Base-by-base conservation (phyloP, 2,113 vertebrate genomes). In the Xiphophorus hellerii region DNA sequence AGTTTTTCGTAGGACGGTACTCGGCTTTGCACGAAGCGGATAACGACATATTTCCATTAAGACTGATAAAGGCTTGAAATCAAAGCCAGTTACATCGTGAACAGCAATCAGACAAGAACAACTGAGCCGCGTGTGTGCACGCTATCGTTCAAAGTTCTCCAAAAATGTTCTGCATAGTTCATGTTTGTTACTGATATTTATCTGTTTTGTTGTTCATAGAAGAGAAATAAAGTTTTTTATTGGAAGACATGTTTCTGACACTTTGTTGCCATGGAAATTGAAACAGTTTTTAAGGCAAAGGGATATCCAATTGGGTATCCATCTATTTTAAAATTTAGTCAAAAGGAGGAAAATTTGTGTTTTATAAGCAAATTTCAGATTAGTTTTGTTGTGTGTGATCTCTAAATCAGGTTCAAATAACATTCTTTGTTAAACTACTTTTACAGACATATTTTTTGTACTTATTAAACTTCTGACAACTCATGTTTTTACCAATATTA, bases 1-100 rank as follows among this genome's bases (percentile, higher is more conserved):
- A 96, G 96, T 87, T 87, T 98, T 87, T 89, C 90, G 28, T 94
- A 95, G n/a, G 93, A 93, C 39, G 96, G 95, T 84, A 97, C 95
- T 70, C 87, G 85, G 42, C 84, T 81, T 17, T 96, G 95, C 86
- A 81, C 97, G 71, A 93, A 85, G 13, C 96, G 95, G 95, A 95
- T 97, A 30, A 96, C 35, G 35, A 37, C 35, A 37, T 37, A 37
- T 37, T 37, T 37, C 35, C 35, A 12, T 37, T 37, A 37, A 27
- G 81, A 93, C 62, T 96, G 84, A 94, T 10, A 11, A 17, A 37
- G 66, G 31, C 27, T 73, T 61, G 35, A 37, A 11, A 11, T 37
- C 35, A 11, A 11, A 37, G 35, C 10, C 35, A 3, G 35, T 37
- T 10, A 12, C 35, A 10, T 37, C 10, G 10, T 37, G 35, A 12